Evolutionary conservation across 2,113 vertebrate species (phyloP), one percentile per base, ranked within the genome.

Genomic region (Felis chaus): DNA sequence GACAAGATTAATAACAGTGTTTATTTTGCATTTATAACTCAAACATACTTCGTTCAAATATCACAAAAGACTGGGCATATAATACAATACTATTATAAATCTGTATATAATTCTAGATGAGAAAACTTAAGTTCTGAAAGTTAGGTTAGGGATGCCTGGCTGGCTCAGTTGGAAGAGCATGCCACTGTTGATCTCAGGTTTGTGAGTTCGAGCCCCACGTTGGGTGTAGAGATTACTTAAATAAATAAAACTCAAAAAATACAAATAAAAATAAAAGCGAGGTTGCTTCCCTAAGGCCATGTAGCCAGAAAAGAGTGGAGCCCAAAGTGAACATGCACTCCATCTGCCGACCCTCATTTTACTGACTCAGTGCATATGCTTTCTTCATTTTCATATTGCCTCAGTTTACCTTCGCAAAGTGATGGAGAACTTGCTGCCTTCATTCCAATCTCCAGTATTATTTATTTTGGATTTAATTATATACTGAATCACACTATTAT

Each of bases 361-460:
- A 55, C 36, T 65, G 36, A 53, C 14, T 33, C 36, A 45, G 0
- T 14, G 7, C 16, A 8, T 57, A 15, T 53, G 29, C 13, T 65
- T 85, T 90, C 76, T 68, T 94, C 11, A 7, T 39, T 25, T 7
- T 66, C 11, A 23, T 4, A 8, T 57, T 10, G 6, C 31, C 21
- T 96, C 81, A 63, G 53, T 93, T 97, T 95, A 78, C 82, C 78
- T 93, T 84, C 73, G 7, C 50, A 73, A 21, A 78, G 48, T 57
- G 10, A 57, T 74, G 18, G 33, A 66, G 36, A 91, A 85, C 11
- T 5, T 57, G 21, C 39, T 86, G 86, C 71, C 53, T 87, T 94
- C 63, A 55, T 69, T 65, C 45, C 63, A 1, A 10, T 83, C 27
- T 80, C 53, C 10, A 45, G 3, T 79, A 50, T 53, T 84, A 3